These are phyloP conservation scores for Epicampocera succincta DNA, from an alignment of 2,888 invertebrate species.

Conservation along the genomic window DNA sequence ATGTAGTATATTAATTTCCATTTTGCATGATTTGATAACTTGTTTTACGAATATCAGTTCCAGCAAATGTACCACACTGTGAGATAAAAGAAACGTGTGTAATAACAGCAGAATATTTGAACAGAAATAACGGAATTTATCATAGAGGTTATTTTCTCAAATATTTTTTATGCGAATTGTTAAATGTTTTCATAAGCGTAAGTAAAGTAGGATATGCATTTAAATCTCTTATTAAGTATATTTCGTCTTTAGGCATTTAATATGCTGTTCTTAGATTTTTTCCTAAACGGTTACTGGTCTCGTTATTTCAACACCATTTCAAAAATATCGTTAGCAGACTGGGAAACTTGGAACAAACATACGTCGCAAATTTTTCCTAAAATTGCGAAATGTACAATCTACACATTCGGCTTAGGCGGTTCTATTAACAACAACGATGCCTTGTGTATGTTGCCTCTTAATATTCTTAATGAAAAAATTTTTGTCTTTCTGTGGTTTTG, in stretches of 20 bases:
- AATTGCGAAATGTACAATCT: conserved; percentile 93
- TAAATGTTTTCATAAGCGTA: conserved; percentile 89
- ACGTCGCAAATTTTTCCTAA: conserved; percentile 81
- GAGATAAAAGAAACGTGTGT: conserved; percentile 71
- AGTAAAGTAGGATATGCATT: conserved; percentile 77
- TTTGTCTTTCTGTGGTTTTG: conserved; percentile 89
- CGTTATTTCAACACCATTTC: conserved; percentile 76
- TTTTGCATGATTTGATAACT: not conserved
- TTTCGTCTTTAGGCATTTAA: conserved; percentile 73
- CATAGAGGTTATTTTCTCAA: conserved; percentile 84
- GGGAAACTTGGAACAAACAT: conserved; percentile 77
- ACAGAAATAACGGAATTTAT: conserved; percentile 71
- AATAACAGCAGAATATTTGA: conserved; percentile 75
- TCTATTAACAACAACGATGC: conserved; percentile 90
- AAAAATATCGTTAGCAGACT: conserved; percentile 75
- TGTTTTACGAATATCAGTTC: conserved; percentile 26
- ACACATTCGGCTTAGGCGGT: conserved; percentile 92
- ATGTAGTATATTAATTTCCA: no score
- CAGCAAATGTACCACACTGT: conserved; percentile 71
- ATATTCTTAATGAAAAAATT: conserved; percentile 90
- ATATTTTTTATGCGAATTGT: conserved; percentile 87
- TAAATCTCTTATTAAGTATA: not conserved
- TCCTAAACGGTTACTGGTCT: conserved; percentile 78
- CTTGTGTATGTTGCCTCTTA: conserved; percentile 88
- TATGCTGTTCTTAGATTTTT: conserved; percentile 75